phyloP scores from a whole-genome alignment of 35 echinoderm and acorn worm genomes.

The Apostichopus californicus region DNA sequence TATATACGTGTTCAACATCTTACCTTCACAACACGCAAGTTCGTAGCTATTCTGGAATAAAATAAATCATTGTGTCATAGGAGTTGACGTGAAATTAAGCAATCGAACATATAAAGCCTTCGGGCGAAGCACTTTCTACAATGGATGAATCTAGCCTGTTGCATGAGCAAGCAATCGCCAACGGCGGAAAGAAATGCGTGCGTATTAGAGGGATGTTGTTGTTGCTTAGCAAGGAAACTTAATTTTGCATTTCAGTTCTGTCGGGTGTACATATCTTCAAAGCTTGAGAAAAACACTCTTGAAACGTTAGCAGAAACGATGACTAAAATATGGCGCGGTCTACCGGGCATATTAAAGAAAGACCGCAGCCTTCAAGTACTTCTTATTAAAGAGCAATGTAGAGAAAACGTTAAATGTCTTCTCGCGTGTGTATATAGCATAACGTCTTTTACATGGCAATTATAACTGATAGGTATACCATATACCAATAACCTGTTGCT shows the following conservation, averaged over 20 bases:
- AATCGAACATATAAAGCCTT: constrained; percentile 8
- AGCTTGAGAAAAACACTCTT: too few species aligned
- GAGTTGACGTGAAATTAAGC: constrained; percentile 7
- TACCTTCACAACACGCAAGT: constrained; percentile 6
- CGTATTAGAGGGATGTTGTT: background rate
- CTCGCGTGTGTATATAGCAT: too few species aligned
- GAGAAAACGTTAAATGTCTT: too few species aligned
- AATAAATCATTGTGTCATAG: background rate
- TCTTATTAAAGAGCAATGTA: too few species aligned
- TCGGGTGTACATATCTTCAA: background rate
- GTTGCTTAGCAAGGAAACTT: background rate
- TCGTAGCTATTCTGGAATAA: background rate
- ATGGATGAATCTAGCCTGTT: background rate
- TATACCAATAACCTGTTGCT: too few species aligned
- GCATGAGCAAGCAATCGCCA: constrained; percentile 14
- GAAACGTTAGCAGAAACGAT: too few species aligned
- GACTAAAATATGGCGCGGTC: too few species aligned
- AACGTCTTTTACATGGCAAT: too few species aligned
- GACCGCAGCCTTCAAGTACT: too few species aligned
- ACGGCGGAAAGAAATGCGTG: background rate
- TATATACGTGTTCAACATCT: constrained; percentile 17
- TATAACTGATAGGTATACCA: too few species aligned
- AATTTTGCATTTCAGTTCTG: background rate
- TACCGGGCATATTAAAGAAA: too few species aligned
- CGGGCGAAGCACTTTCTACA: background rate